Evolutionary conservation across 2,113 vertebrate genomes (phyloP), one percentile per base, ranked within the genome.

Genomic region (Chaenogobius annularis): DNA sequence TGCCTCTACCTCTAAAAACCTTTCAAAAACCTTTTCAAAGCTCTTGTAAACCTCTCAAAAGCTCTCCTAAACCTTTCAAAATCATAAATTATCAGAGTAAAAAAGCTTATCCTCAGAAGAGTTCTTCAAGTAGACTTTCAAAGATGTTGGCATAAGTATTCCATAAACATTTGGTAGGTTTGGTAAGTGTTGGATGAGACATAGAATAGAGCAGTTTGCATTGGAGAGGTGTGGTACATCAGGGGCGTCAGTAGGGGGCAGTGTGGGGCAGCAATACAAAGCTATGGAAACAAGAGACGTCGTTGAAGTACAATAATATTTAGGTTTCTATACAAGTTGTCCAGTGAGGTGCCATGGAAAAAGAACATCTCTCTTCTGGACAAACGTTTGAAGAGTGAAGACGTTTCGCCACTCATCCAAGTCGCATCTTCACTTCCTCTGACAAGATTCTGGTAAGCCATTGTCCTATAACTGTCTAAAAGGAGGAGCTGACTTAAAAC

Each of bases 121-220:
- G 50, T 55, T 79, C 48, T 79, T 87, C 69, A 88, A 85, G 81
- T 80, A 74, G 71, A 78, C 72, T 75, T 79, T 37, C 68, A 73
- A 74, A 80, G 44, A 68, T 13, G 52, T 66, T 35, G 71, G 73
- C 66, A 73, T 65, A 47, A 40, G 37, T 40, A 40, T 40, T 40
- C 37, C 37, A 40, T 40, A 40, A 40, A 40, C 37, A 40, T 40
- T 31, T 31, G 26, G 26, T 31, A 31, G 26, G 26, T 31, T 31
- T 31, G n/a, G n/a, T n/a, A n/a, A n/a, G n/a, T n/a, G n/a, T n/a
- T n/a, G 26, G 26, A 31, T 75, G 35, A 17, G 61, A 72, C 52
- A 71, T 10, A 48, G 48, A 37, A 5, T 50, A 15, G 64, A 70
- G 70, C 22, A 61, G 20, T 70, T 70, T 72, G 78, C 64, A 65